phyloP scores from a whole-genome alignment of 2,113 vertebrate genomes.

The Notechis scutatus region DNA sequence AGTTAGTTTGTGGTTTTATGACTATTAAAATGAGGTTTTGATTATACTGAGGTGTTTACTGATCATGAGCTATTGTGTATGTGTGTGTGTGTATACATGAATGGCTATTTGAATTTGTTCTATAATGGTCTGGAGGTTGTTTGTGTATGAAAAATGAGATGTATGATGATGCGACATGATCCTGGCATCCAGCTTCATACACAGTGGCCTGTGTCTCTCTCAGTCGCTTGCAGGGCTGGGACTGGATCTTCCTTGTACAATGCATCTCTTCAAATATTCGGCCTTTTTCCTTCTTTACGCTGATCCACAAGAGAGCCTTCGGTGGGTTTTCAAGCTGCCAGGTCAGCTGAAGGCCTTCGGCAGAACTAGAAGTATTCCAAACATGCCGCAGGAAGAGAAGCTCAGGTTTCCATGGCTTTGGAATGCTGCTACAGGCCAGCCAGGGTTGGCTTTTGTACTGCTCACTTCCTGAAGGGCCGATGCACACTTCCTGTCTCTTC shows the following conservation, averaged over 20 bases:
- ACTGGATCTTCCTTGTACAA: not conserved
- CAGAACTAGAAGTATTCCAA: conserved; percentile 49
- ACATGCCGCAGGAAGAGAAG: conserved; percentile 60
- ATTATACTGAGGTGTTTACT: not conserved
- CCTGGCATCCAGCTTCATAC: not conserved
- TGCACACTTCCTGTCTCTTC: conserved; percentile 60
- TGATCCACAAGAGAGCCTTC: not conserved
- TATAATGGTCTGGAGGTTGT: not conserved
- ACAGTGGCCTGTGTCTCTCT: not conserved
- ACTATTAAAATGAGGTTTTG: not conserved
- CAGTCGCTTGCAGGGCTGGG: not conserved
- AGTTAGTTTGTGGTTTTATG: not conserved
- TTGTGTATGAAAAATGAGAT: not conserved
- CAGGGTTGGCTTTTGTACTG: conserved; percentile 32
- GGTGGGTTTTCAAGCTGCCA: not conserved
- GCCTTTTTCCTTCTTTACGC: not conserved
- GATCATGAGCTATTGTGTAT: not conserved
- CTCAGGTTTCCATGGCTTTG: conserved; percentile 60
- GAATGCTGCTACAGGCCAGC: conserved; percentile 52
- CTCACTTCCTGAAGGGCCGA: conserved; percentile 69
- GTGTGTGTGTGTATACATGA: not conserved
- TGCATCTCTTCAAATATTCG: not conserved
- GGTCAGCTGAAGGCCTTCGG: conserved; percentile 26
- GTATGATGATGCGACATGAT: not conserved
- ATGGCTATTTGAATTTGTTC: not conserved